A percentile compares a stretch with the other conserved stretches of the same genome.
phyloP scores from a whole-genome alignment of 1,140 invertebrate genomes.

The Drosophila repletoides region DNA sequence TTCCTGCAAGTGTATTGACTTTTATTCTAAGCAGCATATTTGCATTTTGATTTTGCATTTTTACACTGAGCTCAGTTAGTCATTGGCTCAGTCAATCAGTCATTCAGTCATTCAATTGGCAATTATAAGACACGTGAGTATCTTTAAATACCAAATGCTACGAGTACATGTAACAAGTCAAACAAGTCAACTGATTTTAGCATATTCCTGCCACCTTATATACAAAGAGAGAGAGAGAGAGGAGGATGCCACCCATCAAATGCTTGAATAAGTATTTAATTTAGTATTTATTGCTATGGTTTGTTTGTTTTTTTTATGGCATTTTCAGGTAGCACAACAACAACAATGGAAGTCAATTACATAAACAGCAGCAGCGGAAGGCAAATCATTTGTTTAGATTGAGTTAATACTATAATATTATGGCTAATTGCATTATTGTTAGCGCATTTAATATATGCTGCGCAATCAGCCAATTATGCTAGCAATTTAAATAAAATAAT shows the following conservation, averaged over 20 bases:
- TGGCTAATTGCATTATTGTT: slow-evolving; percentile 36
- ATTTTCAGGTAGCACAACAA: background rate
- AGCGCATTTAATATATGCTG: slow-evolving; percentile 28
- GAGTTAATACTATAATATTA: slow-evolving; percentile 32
- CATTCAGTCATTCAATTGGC: slow-evolving; percentile 16
- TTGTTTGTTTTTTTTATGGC: slow-evolving; percentile 13
- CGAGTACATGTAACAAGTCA: slow-evolving; percentile 60
- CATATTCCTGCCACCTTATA: background rate
- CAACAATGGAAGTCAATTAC: slow-evolving; percentile 29
- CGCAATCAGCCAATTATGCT: slow-evolving; percentile 41
- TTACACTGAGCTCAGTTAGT: slow-evolving; percentile 15
- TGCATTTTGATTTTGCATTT: slow-evolving; percentile 19
- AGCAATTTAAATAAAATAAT: slow-evolving; percentile 13
- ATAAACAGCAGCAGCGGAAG: slow-evolving; percentile 8
- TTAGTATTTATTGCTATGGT: background rate
- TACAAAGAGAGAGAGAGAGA: too few species aligned
- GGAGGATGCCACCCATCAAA: slow-evolving; percentile 2
- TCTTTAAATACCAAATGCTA: slow-evolving; percentile 62
- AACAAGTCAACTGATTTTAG: slow-evolving; percentile 42
- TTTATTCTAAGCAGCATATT: background rate
- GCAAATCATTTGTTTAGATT: slow-evolving; percentile 18
- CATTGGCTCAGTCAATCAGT: slow-evolving; percentile 8
- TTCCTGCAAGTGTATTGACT: slow-evolving; percentile 12
- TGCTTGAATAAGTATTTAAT: slow-evolving; percentile 4
- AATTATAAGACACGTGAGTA: slow-evolving; percentile 67